Evolutionary conservation across 1,140 invertebrate genomes (phyloP), one percentile per base, ranked within the genome.

Genomic region (Popillia japonica): DNA sequence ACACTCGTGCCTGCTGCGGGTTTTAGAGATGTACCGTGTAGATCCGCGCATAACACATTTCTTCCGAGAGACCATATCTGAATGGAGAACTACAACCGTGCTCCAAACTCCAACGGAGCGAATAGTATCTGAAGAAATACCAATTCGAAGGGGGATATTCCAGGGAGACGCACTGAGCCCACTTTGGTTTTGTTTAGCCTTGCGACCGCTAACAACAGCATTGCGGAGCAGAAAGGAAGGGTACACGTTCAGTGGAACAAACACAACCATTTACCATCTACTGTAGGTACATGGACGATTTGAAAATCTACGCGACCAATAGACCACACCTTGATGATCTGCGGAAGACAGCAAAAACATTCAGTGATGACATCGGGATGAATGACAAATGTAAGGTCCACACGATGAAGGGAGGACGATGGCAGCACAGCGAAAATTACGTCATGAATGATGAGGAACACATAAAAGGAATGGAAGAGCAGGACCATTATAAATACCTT

Each of bases 131-230:
- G 34, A 78, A 8, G 20, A 14, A 0, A 80, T 82, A 40, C 59
- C 61, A 61, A 83, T 83, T 27, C 77, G 78, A 44, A 42, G 81
- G 48, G 81, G 80, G 3, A 81, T 83, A 10, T 82, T 82, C 34
- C 82, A 83, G 59, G 79, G 81, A 34, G 81, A 83, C 23, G 73
- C 79, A 9, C 23, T 82, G n/a, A n/a, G n/a, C n/a, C n/a, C n/a
- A n/a, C n/a, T n/a, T n/a, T n/a, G n/a, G n/a, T n/a, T n/a, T n/a
- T n/a, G n/a, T n/a, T n/a, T n/a, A n/a, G n/a, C n/a, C n/a, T n/a
- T n/a, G n/a, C n/a, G n/a, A n/a, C n/a, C n/a, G n/a, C n/a, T n/a
- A n/a, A n/a, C n/a, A n/a, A n/a, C n/a, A n/a, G n/a, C n/a, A n/a
- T n/a, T n/a, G n/a, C n/a, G n/a, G n/a, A n/a, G n/a, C n/a, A n/a